These are phyloP conservation scores for Rhamnusium bicolor DNA, from an alignment of 2,888 invertebrate genomes.

Conservation along the genomic window DNA sequence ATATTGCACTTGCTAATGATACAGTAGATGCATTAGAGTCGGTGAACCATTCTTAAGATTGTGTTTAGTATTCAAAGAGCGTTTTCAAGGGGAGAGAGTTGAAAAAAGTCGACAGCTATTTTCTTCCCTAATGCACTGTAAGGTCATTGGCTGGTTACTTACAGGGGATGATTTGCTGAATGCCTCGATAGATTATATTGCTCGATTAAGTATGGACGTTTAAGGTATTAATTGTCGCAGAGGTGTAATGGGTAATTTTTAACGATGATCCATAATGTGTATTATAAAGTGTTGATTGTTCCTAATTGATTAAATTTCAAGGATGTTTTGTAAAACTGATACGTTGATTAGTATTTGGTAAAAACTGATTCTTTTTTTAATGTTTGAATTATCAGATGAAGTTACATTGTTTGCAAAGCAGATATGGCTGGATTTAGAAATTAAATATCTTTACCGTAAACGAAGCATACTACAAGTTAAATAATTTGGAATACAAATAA, in stretches of 20 bases:
- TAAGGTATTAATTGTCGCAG: constrained; percentile 4
- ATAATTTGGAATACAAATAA: no score
- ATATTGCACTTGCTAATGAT: constrained; percentile 50
- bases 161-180: constrained; percentile 54
- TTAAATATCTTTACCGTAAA: no score
- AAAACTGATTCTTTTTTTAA: no score
- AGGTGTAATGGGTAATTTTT: background rate
- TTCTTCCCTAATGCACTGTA: constrained; percentile 59
- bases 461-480: no score
- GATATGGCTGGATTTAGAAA: no score
- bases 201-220: constrained; percentile 9
- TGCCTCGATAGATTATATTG: constrained; percentile 14
- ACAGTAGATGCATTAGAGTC: constrained; percentile 12
- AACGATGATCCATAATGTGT: background rate
- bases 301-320: no score
- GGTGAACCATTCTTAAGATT: constrained; percentile 56
- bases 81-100: constrained; percentile 58
- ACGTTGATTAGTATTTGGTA: no score
- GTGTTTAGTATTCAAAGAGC: constrained; percentile 62
- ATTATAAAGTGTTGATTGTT: no score
- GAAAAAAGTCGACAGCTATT: constrained; percentile 62
- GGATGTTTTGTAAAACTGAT: no score
- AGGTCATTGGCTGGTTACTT: constrained; percentile 51
- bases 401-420: no score
- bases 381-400: no score